Evolutionary conservation across 2,888 invertebrate genomes (phyloP).

Genomic region (Drosophila kuntzei): DNA sequence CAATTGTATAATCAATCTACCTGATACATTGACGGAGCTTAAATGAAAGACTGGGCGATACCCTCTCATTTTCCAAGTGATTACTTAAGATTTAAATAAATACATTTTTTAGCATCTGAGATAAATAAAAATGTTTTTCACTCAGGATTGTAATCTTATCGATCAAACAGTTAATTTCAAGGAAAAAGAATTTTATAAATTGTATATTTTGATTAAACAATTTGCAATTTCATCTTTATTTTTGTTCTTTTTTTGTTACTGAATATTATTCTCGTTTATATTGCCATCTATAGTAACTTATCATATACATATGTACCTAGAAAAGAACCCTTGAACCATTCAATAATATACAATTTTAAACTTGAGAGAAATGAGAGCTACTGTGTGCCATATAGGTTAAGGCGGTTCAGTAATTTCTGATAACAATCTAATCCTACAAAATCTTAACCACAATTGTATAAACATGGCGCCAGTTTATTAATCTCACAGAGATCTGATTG

Average conservation of each 20-base stretch:
- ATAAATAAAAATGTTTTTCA: no score
- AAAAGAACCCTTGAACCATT: no score
- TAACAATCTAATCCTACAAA: constrained; percentile 1
- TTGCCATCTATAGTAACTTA: not conserved
- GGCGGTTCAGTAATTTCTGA: not conserved
- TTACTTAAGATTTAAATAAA: not conserved
- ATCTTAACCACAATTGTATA: not conserved
- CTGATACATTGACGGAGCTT: not conserved
- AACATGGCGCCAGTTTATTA: not conserved
- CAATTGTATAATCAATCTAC: constrained; percentile 12
- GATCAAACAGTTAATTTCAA: no score
- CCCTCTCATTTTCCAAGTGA: not conserved
- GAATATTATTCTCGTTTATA: not conserved
- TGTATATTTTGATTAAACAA: no score
- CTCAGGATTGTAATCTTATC: no score
- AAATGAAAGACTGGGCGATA: not conserved
- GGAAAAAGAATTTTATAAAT: no score
- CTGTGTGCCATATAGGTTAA: no score
- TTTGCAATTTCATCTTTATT: no score
- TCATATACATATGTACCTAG: no score
- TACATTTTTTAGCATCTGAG: not conserved
- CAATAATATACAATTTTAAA: no score
- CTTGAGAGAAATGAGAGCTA: no score
- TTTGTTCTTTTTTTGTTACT: no score
- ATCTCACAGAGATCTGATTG: not conserved